Conservation (phyloP, 35 echinoderm and acorn worm genomes). For the Diadema setosum region DNA sequence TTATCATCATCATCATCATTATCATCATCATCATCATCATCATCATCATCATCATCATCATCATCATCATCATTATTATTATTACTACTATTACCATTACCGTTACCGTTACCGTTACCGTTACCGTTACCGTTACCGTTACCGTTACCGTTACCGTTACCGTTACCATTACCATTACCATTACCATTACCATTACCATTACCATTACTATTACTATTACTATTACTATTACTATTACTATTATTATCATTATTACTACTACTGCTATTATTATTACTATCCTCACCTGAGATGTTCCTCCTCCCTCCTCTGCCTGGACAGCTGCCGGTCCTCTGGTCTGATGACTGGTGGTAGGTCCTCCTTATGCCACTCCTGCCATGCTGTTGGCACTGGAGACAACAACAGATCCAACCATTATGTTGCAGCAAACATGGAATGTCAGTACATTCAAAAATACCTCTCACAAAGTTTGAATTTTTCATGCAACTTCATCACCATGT, state of each 20-base stretch:
- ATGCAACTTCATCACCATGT: too few species aligned
- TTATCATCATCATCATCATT: too few species aligned
- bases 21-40: too few species aligned
- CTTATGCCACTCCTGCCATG: slow-evolving; percentile 37
- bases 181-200: background rate
- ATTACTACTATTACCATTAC: too few species aligned
- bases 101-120: too few species aligned
- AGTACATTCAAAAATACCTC: background rate
- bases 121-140: background rate
- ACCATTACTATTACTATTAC: background rate
- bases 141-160: background rate
- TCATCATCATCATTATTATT: too few species aligned
- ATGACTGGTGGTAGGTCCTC: slow-evolving; percentile 21
- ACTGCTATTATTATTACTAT: too few species aligned
- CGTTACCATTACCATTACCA: background rate
- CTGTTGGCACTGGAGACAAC: slow-evolving; percentile 17
- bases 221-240: too few species aligned
- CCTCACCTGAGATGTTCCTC: slow-evolving; percentile 17
- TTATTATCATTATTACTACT: too few species aligned
- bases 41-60: too few species aligned
- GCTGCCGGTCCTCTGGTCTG: slow-evolving; percentile 26
- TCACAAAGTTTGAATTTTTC: too few species aligned
- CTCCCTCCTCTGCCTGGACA: slow-evolving; percentile 19
- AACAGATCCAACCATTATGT: background rate
- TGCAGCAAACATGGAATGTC: background rate